phyloP scores from a whole-genome alignment of 2,797 vertebrate genomes.

The Falco biarmicus region DNA sequence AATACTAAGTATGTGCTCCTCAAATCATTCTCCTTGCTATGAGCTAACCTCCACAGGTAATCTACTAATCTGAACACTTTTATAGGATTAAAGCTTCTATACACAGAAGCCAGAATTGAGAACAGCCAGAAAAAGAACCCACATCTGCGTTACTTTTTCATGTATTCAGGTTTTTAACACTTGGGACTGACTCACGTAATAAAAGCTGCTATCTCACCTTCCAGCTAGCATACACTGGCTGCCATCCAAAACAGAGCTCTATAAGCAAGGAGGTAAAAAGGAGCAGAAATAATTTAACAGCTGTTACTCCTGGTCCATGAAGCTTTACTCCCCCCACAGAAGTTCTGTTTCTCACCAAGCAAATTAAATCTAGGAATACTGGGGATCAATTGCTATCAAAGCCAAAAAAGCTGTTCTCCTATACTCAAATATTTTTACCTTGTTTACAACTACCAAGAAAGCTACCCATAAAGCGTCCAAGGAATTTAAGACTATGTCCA shows the following conservation, averaged over 20 bases:
- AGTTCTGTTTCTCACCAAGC: neutral
- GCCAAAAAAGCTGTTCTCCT: neutral
- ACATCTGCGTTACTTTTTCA: conserved; percentile 14
- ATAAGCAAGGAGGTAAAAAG: neutral
- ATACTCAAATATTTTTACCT: neutral
- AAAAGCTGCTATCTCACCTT: conserved; percentile 33
- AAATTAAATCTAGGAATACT: neutral
- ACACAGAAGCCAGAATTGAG: neutral
- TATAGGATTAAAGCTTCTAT: neutral
- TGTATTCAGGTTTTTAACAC: neutral
- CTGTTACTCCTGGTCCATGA: neutral
- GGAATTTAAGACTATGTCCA: neutral
- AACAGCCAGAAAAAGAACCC: neutral
- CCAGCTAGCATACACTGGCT: neutral
- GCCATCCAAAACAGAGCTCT: neutral
- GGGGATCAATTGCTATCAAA: neutral
- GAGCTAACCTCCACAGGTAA: neutral
- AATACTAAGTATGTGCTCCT: neutral
- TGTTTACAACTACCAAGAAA: neutral
- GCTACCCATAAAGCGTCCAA: neutral
- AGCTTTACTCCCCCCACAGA: neutral
- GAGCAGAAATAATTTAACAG: conserved; percentile 21
- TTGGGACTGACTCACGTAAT: neutral
- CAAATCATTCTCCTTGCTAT: neutral
- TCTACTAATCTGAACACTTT: neutral